Evolutionary conservation across 1,140 invertebrate genomes (phyloP).

Genomic region (Pachyrhynchus sulphureomaculatus): DNA sequence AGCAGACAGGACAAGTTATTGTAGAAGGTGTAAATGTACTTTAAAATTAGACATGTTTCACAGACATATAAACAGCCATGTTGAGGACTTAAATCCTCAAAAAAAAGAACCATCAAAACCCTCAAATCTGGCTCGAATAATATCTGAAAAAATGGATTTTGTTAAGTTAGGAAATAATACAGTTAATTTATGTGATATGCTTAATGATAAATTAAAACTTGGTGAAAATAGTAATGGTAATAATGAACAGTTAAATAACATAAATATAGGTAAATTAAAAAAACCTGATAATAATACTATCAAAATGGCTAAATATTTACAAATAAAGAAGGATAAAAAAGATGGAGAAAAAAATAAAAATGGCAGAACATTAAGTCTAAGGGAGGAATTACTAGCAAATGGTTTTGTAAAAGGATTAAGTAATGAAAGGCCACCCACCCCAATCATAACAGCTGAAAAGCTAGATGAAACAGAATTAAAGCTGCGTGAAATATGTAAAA

Average conservation of each 20-base stretch:
- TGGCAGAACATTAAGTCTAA: constrained; percentile 15
- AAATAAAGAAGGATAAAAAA: constrained; percentile 20
- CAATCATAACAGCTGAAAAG: constrained; percentile 17
- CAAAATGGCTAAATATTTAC: constrained; percentile 30
- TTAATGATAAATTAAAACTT: constrained; percentile 18
- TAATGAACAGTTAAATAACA: neutral
- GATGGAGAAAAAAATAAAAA: constrained; percentile 22
- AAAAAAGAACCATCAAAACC: neutral
- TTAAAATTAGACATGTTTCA: constrained; percentile 37
- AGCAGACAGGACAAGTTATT: constrained; percentile 22
- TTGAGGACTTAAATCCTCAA: constrained; percentile 8
- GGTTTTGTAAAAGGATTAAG: constrained; percentile 6
- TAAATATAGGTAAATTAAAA: constrained; percentile 6
- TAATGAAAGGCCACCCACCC: neutral
- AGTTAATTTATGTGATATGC: constrained; percentile 18
- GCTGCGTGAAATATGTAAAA: constrained; percentile 17
- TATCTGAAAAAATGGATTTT: constrained; percentile 28
- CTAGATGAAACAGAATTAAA: constrained; percentile 17
- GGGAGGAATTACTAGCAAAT: constrained; percentile 17
- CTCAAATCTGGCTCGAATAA: constrained; percentile 13
- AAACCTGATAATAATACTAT: constrained; percentile 20
- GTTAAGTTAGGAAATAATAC: constrained; percentile 17
- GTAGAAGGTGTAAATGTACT: constrained; percentile 30
- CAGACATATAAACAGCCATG: constrained; percentile 36
- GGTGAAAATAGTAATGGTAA: neutral